Base-by-base conservation (phyloP, 2,888 invertebrate species). In the Lasioglossum leucozonium region DNA sequence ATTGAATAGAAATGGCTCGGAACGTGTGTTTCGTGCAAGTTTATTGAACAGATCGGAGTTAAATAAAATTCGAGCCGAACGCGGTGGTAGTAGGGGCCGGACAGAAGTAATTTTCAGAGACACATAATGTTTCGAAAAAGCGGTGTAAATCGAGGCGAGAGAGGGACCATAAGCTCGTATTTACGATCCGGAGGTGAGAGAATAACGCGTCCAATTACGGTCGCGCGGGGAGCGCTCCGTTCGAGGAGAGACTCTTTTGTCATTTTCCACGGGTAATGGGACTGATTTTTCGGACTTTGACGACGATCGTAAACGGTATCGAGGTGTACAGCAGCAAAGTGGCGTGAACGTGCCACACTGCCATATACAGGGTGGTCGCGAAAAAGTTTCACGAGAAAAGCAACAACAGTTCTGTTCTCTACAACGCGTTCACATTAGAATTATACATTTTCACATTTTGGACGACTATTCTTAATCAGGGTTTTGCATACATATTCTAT, bases 271-370 rank as follows among this genome's bases (percentile, higher is more conserved):
- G 65, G 65, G 18, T 72, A 42, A 71, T 40, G 42, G 67, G 67
- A 67, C 34, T 37, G 37, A 67, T 67, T 67, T 67, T 67, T 67
- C 37, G 26, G 55, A n/a, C 37, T 22, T 37, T 37, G 67, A 37
- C 40, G 71, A 77, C 42, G 58, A 58, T 55, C 30, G 55, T 67
- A 67, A 69, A 77, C 40, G 40, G 69, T 71, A 42, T 51, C 69
- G 55, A 69, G n/a, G 74, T 18, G 26, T 47, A 74, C 69, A 42
- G 26, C 55, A 34, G 58, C 40, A 77, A 73, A 84, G 73, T 77
- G 69, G 74, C 83, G 47, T 69, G 83, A 69, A 77, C 67, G 58
- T 58, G 58, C 71, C 51, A 73, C 74, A 22, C 58, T 34, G 67
- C 4, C 37, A 51, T 22, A 22, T 51, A 51, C 51, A 51, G 51